phyloP scores from a whole-genome alignment of 2,888 invertebrate species.

The Lithophane semibrunnea region DNA sequence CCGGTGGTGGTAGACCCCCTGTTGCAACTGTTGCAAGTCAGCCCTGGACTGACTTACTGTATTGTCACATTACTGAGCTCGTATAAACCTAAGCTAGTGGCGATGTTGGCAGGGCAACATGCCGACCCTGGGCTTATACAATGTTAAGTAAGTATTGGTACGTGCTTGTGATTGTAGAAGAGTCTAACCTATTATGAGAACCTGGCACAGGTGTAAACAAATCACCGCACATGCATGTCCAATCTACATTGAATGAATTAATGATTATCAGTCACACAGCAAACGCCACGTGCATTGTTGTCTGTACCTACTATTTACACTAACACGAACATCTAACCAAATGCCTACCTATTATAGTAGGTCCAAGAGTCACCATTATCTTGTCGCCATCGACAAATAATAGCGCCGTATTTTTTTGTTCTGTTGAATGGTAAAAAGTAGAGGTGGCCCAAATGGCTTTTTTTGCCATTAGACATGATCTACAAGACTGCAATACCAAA shows the following conservation, averaged over 20 bases:
- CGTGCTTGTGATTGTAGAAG: neutral
- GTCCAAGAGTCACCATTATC: neutral
- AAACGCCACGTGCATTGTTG: conserved; percentile 33
- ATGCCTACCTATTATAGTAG: neutral
- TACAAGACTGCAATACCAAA: too few relatives aligned
- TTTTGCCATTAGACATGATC: too few relatives aligned
- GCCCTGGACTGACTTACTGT: too few relatives aligned
- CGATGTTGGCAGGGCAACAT: too few relatives aligned
- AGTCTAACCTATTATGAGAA: neutral
- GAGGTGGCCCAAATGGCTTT: too few relatives aligned
- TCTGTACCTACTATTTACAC: neutral
- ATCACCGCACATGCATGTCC: neutral
- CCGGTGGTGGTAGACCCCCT: too few relatives aligned
- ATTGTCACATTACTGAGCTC: too few relatives aligned
- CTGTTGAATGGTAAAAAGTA: too few relatives aligned
- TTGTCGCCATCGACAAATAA: conserved; percentile 1
- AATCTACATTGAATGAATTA: conserved; percentile 5
- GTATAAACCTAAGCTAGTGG: too few relatives aligned
- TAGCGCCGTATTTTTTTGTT: neutral
- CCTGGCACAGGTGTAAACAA: conserved; percentile 24
- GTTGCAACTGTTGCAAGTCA: too few relatives aligned
- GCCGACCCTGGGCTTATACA: too few relatives aligned
- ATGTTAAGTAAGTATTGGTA: neutral
- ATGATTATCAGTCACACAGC: conserved; percentile 5
- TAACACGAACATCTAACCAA: neutral